Conservation (phyloP, 2,797 vertebrate genomes). For the Numenius phaeopus region DNA sequence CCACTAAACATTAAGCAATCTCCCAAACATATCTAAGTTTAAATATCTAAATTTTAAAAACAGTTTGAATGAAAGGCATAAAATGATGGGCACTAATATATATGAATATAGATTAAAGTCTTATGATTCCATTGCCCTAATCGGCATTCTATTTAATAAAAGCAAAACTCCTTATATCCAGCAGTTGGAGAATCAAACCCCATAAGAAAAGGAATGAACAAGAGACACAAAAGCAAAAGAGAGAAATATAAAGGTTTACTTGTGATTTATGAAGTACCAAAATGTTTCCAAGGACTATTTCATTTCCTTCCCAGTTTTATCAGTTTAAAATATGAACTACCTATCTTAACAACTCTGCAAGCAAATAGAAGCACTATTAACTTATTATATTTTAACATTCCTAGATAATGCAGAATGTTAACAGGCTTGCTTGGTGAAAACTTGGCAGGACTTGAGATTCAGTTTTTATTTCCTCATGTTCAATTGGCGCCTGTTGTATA, state of each 20-base stretch:
- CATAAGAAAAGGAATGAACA: not conserved
- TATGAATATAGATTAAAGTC: not conserved
- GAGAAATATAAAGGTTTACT: not conserved
- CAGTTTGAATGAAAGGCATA: not conserved
- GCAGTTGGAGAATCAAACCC: not conserved
- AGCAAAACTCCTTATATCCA: not conserved
- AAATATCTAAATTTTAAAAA: constrained; percentile 17
- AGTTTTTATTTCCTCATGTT: constrained; percentile 28
- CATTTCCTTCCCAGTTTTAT: constrained; percentile 42
- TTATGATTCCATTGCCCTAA: not conserved
- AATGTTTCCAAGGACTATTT: constrained; percentile 1
- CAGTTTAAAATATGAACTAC: constrained; percentile 55
- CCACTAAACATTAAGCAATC: not conserved
- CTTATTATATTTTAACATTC: constrained; percentile 62
- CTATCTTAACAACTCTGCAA: constrained; percentile 51
- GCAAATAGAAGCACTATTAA: constrained; percentile 57
- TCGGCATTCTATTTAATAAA: not conserved
- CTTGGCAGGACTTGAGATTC: not conserved
- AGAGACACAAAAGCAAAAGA: not conserved
- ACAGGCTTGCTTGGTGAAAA: constrained; percentile 23
- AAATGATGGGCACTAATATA: not conserved
- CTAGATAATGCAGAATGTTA: constrained; percentile 59
- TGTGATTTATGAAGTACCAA: constrained; percentile 27
- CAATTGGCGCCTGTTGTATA: not conserved
- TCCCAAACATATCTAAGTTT: not conserved